phyloP scores from a whole-genome alignment of 2,113 vertebrate species.

The Chamaea fasciata region DNA sequence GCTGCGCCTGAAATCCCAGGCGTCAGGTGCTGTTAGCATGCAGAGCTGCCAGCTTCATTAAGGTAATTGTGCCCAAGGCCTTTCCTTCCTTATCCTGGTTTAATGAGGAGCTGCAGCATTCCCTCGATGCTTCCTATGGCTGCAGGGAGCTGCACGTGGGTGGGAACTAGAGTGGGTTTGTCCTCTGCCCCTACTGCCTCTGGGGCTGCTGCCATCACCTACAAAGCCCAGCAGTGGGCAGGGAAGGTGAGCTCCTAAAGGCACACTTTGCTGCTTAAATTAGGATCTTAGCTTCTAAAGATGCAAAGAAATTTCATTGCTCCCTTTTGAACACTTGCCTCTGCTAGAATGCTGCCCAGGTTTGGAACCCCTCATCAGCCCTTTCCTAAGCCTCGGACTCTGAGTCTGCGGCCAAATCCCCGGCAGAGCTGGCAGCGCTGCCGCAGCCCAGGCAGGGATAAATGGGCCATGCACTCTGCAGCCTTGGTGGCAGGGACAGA shows the following conservation, averaged over 20 bases:
- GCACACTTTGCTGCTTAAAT: not conserved
- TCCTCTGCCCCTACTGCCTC: not conserved
- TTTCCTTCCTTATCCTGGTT: not conserved
- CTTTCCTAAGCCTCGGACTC: not conserved
- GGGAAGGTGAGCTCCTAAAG: not conserved
- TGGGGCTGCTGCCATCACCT: not conserved
- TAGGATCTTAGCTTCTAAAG: not conserved
- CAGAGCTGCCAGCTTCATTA: not conserved
- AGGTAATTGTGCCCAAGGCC: not conserved
- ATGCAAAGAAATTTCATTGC: not conserved
- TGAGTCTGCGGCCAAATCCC: not conserved
- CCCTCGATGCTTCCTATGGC: constrained; percentile 4
- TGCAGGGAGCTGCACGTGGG: not conserved
- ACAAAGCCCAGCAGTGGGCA: not conserved
- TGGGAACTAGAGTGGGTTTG: not conserved
- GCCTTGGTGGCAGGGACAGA: not conserved
- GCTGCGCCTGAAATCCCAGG: not conserved
- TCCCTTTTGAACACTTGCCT: not conserved
- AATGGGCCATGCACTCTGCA: constrained; percentile 26
- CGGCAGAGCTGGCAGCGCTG: not conserved
- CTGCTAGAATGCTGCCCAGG: not conserved
- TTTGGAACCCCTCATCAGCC: not conserved
- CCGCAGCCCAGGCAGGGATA: not conserved
- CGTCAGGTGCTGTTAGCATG: not conserved
- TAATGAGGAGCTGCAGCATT: not conserved